Evolutionary conservation across 2,113 vertebrate species (phyloP).

Genomic region (Catharus fuscescens): DNA sequence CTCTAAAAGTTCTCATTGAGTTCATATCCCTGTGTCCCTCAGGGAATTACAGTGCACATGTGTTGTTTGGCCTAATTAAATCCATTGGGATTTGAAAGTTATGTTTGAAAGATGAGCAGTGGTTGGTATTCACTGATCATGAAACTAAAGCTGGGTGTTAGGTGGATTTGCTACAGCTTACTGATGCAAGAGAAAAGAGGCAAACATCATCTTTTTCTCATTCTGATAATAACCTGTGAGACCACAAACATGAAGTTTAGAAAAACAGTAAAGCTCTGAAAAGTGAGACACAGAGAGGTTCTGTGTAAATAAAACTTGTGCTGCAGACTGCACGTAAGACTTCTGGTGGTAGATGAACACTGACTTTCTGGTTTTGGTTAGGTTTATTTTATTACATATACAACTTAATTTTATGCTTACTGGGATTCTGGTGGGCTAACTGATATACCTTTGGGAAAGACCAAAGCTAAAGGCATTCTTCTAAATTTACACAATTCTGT

Average conservation of each 20-base stretch:
- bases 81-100: background rate
- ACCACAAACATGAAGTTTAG: background rate
- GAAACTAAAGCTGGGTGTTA: background rate
- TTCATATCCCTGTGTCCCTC: background rate
- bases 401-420: background rate
- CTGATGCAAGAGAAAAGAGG: background rate
- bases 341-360: background rate
- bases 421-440: background rate
- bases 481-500: background rate
- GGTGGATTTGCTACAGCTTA: background rate
- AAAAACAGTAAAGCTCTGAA: background rate
- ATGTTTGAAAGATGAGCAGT: background rate
- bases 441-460: background rate
- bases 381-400: background rate
- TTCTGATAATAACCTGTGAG: background rate
- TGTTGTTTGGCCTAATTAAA: background rate
- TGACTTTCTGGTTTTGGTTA: background rate
- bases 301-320: background rate
- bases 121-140: background rate
- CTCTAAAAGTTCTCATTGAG: background rate
- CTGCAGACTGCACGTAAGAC: background rate
- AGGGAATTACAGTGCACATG: background rate
- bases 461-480: background rate
- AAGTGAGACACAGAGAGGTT: background rate
- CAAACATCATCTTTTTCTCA: background rate